A percentile compares a stretch with the other conserved stretches of the same genome.
phyloP scores from a whole-genome alignment of 2,113 vertebrate species.

The Chaetops frenatus region DNA sequence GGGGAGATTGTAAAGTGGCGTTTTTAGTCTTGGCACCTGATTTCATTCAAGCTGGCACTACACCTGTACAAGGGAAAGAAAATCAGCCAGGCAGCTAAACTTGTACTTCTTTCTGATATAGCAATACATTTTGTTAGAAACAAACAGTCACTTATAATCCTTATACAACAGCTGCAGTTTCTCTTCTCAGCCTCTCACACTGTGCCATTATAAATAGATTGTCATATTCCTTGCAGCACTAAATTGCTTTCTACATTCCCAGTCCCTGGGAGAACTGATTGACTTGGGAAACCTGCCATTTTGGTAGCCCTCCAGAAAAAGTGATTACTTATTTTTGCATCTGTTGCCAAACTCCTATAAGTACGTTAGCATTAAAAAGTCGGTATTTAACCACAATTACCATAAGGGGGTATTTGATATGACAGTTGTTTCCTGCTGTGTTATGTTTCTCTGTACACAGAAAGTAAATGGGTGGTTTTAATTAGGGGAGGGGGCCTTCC shows the following conservation, averaged over 20 bases:
- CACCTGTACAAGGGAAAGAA: not conserved
- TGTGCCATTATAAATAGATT: conserved; percentile 67
- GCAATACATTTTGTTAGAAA: conserved; percentile 49
- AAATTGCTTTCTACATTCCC: conserved; percentile 52
- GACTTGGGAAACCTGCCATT: conserved; percentile 38
- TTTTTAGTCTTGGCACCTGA: not conserved
- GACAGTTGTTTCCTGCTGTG: conserved; percentile 36
- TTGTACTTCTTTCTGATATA: conserved; percentile 43
- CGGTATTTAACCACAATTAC: conserved; percentile 9
- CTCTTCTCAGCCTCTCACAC: conserved; percentile 27
- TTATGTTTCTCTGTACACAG: not conserved
- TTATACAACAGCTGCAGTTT: conserved; percentile 65
- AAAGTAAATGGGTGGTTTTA: conserved; percentile 8
- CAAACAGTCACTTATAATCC: conserved; percentile 66
- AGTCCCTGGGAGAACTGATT: not conserved
- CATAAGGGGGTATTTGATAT: conserved; percentile 11
- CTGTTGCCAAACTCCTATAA: conserved; percentile 34
- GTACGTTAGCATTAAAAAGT: conserved; percentile 23
- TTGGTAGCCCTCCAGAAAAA: conserved; percentile 8
- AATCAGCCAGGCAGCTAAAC: not conserved
- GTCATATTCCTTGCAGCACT: conserved; percentile 55
- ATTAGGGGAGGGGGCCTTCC: not conserved
- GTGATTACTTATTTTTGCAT: conserved; percentile 26
- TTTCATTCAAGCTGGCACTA: not conserved
- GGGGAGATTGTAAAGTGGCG: fast-evolving